A percentile compares a stretch with the other conserved stretches of the same genome.
phyloP scores from a whole-genome alignment of 2,888 invertebrate species.

The Coremacera marginata region DNA sequence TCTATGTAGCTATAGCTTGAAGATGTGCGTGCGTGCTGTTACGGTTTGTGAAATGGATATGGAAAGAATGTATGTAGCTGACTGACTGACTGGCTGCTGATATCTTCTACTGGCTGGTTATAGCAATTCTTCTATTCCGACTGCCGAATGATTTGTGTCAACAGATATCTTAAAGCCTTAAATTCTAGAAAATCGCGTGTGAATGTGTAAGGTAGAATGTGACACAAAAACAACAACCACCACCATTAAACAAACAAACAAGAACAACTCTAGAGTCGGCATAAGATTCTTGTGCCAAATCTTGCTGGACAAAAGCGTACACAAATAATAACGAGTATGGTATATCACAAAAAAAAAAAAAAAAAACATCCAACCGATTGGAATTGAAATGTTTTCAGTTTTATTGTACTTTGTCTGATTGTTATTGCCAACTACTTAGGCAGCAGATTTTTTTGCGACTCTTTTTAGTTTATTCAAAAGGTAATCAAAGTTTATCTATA shows the following conservation, averaged over 20 bases:
- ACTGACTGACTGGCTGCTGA: too few relatives aligned
- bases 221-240: too few relatives aligned
- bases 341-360: not conserved
- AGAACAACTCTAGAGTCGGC: too few relatives aligned
- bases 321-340: not conserved
- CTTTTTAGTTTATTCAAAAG: too few relatives aligned
- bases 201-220: not conserved
- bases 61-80: not conserved
- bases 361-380: not conserved
- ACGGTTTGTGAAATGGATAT: conserved; percentile 5
- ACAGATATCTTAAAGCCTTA: conserved; percentile 33
- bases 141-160: conserved; percentile 61
- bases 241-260: too few relatives aligned
- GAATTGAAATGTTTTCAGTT: not conserved
- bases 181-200: conserved; percentile 16
- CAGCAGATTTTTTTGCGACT: not conserved
- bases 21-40: not conserved
- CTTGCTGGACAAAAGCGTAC: not conserved
- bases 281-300: not conserved
- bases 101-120: not conserved
- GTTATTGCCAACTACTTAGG: conserved; percentile 5
- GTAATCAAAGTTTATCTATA: too few relatives aligned
- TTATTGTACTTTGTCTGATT: not conserved
- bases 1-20: not conserved
- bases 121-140: conserved; percentile 38